Evolutionary conservation across 2,113 vertebrate genomes (phyloP), one percentile per base, ranked within the genome.

Genomic region (Larimichthys polyactis): DNA sequence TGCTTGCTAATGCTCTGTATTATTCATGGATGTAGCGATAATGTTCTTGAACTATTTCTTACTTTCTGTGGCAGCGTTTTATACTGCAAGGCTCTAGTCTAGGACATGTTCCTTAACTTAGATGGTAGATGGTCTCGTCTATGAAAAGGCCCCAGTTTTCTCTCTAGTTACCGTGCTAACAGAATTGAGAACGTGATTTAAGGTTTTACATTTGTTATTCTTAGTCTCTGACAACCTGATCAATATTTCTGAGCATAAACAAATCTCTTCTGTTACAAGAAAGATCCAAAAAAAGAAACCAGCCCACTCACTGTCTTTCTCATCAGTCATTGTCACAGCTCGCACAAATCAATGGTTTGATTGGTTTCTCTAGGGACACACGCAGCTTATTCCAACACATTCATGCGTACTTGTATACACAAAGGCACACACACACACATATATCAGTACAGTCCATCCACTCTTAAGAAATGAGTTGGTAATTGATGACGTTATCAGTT

Each of bases 11-110:
- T 82, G 65, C 71, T 62, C 57, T 91, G 72, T 81, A 81, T 89
- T 80, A 89, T 91, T 90, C 82, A 90, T 84, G 58, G 66, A 49
- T 84, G 72, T 66, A 89, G 79, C 49, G 74, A 75, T 78, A 87
- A 79, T 80, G 75, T 90, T 81, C 66, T 54, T 43, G 27, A 59
- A 60, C 64, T 59, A 69, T 51, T 75, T 43, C 52, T 75, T 81
- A 67, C 76, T 69, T 57, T 71, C 82, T 51, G 19, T 40, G 64
- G 52, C 48, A 81, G 24, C 11, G 40, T 75, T 73, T 49, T 22
- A 71, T n/a, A 24, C 16, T 32, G 40, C 54, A 64, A 7, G 0
- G 22, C 66, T 72, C 24, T n/a, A 6, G 1, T 72, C 24, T n/a
- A 6, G 0, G 51, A 68, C 40, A 2, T n/a, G 46, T 67, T 62